Percentiles rank a stretch among this genome's conserved stretches.
Conservation (phyloP, 1,140 invertebrate species). For the Cyclargus thomasi region DNA sequence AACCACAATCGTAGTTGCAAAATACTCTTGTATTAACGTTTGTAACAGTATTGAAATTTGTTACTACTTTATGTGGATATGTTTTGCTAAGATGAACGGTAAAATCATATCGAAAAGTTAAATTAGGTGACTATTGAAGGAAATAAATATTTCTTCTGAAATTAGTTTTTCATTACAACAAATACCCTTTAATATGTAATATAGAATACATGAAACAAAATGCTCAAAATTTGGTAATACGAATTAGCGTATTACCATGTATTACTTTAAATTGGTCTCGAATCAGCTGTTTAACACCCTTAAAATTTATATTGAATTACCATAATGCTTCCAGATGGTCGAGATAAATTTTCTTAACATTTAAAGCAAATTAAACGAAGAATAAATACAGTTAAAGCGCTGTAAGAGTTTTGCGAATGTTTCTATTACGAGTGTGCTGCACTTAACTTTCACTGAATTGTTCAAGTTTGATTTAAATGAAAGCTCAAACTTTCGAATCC, state of each 20-base stretch:
- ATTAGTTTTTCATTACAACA: conserved; percentile 29
- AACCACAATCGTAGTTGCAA: conserved; percentile 28
- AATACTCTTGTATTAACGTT: conserved; percentile 23
- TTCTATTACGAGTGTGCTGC: background rate
- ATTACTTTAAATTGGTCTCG: background rate
- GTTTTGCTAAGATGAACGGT: conserved; percentile 27
- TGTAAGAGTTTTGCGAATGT: background rate
- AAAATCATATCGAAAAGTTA: conserved; percentile 68
- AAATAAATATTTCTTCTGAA: conserved; percentile 66
- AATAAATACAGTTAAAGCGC: no score
- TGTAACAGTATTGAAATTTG: conserved; percentile 31
- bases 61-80: conserved; percentile 42
- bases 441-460: conserved; percentile 14
- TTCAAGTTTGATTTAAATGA: conserved; percentile 7
- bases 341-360: no score
- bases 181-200: background rate
- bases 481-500: conserved; percentile 14
- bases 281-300: background rate
- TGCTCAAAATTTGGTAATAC: no score
- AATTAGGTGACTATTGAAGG: conserved; percentile 60
- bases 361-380: no score
- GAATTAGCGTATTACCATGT: no score
- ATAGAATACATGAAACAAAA: background rate
- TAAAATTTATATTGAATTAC: no score
- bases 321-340: no score